Percentiles rank a stretch among this genome's conserved stretches.
Evolutionary conservation across 2,113 vertebrate genomes (phyloP).

Genomic region (Diphyllodes magnificus): DNA sequence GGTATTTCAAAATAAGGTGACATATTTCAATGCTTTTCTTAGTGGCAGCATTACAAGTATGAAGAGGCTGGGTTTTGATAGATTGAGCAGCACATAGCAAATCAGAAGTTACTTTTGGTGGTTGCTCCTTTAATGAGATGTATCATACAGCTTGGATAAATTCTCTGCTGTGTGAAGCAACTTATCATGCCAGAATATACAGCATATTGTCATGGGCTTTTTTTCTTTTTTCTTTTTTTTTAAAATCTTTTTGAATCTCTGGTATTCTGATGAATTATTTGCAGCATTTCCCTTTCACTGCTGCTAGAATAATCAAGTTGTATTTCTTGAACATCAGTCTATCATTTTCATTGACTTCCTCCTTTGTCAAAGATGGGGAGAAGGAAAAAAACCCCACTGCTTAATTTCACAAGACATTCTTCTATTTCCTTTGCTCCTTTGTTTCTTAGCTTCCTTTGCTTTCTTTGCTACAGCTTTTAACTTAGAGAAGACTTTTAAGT

Average conservation of each 20-base stretch:
- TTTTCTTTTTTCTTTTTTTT: background rate
- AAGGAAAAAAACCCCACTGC: background rate
- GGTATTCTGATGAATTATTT: slow-evolving; percentile 68
- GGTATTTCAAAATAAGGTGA: slow-evolving; percentile 39
- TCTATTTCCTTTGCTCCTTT: slow-evolving; percentile 47
- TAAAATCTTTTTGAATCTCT: slow-evolving; percentile 21
- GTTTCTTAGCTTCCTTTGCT: slow-evolving; percentile 41
- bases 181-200: slow-evolving; percentile 61
- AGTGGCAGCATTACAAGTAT: slow-evolving; percentile 3
- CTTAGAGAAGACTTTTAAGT: slow-evolving; percentile 50
- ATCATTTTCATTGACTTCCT: slow-evolving; percentile 53
- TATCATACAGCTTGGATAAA: slow-evolving; percentile 60
- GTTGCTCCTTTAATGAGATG: slow-evolving; percentile 66
- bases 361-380: slow-evolving; percentile 12
- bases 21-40: slow-evolving; percentile 23
- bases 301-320: slow-evolving; percentile 65
- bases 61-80: slow-evolving; percentile 42
- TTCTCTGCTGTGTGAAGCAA: slow-evolving; percentile 57
- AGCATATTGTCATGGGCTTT: slow-evolving; percentile 65
- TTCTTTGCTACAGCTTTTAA: slow-evolving; percentile 61
- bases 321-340: slow-evolving; percentile 58
- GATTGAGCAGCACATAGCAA: slow-evolving; percentile 39
- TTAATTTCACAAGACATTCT: slow-evolving; percentile 58
- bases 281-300: slow-evolving; percentile 56
- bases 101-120: slow-evolving; percentile 67